phyloP scores from a whole-genome alignment of 2,888 invertebrate genomes.

The Taenaris catops region DNA sequence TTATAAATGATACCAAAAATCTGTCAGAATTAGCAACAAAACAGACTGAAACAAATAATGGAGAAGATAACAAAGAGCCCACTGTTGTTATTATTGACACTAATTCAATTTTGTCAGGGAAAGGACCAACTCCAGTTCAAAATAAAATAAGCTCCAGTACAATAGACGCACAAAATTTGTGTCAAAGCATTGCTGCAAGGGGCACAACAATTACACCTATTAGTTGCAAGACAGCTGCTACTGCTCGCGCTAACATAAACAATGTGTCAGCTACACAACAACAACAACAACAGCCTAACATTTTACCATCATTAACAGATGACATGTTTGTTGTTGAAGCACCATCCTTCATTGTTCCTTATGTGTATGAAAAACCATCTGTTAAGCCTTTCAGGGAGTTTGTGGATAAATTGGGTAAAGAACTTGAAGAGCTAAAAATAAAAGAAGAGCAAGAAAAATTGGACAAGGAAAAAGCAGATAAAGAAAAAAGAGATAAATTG shows the following conservation, averaged over 20 bases:
- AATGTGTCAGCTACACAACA: conserved; percentile 36
- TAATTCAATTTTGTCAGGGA: conserved; percentile 82
- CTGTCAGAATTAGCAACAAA: conserved; percentile 85
- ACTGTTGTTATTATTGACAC: conserved; percentile 92
- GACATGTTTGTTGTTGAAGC: conserved; percentile 97
- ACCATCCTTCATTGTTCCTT: conserved; percentile 95
- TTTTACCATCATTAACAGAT: conserved; percentile 91
- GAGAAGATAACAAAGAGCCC: conserved; percentile 83
- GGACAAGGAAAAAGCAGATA: conserved; percentile 52
- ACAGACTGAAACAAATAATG: conserved; percentile 54
- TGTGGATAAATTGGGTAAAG: conserved; percentile 83
- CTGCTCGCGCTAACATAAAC: conserved; percentile 27
- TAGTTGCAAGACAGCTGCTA: conserved; percentile 42
- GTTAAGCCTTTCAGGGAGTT: conserved; percentile 88
- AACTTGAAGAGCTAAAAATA: conserved; percentile 74
- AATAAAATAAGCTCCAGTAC: conserved; percentile 40
- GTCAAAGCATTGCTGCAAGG: conserved; percentile 69
- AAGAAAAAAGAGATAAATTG: conserved; percentile 60
- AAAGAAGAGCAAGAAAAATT: conserved; percentile 56
- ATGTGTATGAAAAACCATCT: conserved; percentile 95
- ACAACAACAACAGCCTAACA: conserved; percentile 53
- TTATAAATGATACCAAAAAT: conserved; percentile 87
- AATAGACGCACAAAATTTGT: conserved; percentile 58
- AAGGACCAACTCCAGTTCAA: conserved; percentile 37
- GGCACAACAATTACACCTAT: conserved; percentile 79